Percentiles rank a stretch among this genome's conserved stretches.
phyloP scores from a whole-genome alignment of 2,797 vertebrate genomes.

The Sphaeramia orbicularis region DNA sequence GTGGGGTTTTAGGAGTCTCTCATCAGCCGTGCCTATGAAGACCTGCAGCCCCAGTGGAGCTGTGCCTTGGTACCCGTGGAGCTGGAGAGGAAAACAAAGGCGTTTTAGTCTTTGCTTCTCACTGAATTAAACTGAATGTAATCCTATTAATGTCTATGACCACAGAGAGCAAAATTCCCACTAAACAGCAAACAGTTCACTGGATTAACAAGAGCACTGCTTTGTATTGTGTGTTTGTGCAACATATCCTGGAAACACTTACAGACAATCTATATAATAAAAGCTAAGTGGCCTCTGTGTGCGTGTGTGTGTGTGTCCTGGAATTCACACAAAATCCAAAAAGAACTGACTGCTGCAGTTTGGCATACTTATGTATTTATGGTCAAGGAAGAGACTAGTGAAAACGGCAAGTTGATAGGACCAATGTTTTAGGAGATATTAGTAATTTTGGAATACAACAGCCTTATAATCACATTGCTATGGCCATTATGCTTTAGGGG shows the following conservation, averaged over 20 bases:
- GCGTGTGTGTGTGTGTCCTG: too few relatives aligned
- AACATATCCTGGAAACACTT: conserved; percentile 6
- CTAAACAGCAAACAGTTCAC: conserved; percentile 14
- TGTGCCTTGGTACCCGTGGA: conserved; percentile 92
- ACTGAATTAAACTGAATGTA: not conserved
- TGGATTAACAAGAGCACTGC: conserved; percentile 22
- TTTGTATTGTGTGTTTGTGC: conserved; percentile 46
- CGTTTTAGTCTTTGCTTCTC: conserved; percentile 3
- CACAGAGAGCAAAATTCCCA: conserved; percentile 7
- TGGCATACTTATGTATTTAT: too few relatives aligned
- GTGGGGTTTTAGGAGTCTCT: conserved; percentile 95
- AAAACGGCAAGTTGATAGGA: too few relatives aligned
- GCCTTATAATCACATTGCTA: too few relatives aligned
- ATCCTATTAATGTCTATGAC: conserved; percentile 11
- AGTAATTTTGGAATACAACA: too few relatives aligned
- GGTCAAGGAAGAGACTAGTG: too few relatives aligned
- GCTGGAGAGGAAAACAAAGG: conserved; percentile 77
- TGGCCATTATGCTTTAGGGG: too few relatives aligned
- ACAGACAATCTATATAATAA: too few relatives aligned
- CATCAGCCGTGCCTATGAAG: conserved; percentile 97
- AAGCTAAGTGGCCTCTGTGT: too few relatives aligned
- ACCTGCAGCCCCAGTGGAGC: conserved; percentile 93
- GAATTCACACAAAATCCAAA: too few relatives aligned
- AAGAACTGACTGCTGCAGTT: too few relatives aligned
- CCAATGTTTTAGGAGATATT: too few relatives aligned